Evolutionary conservation across 2,888 invertebrate species (phyloP), one percentile per base, ranked within the genome.

Genomic region (Crossocerus cetratus): DNA sequence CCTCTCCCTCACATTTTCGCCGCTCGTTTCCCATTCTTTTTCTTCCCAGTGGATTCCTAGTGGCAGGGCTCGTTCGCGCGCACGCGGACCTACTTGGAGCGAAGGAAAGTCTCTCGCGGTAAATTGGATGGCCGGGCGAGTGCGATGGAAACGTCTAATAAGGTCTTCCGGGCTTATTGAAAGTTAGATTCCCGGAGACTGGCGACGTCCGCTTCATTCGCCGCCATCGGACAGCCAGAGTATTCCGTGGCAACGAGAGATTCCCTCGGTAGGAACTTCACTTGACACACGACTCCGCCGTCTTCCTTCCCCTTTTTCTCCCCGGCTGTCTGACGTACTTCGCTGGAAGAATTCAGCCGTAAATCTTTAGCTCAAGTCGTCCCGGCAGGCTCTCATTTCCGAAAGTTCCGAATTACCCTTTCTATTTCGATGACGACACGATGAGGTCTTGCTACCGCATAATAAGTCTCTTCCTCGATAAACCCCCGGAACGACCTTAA

Each of bases 141-240:
- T 55, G 56, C 57, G 63, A 76, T 59, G 54, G 68, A 71, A 74
- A 65, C 54, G 64, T 45, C 73, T 79, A 79, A 79, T 79, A 74
- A 79, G 73, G 66, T 73, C 78, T 73, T 76, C 53, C 65, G 21
- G 58, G 73, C 69, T 79, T 76, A 79, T 79, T 79, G 79, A 71
- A 76, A 78, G 58, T 70, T 65, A 66, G 63, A 79, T 79, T 67
- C 71, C 68, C 66, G 53, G 44, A 53, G 55, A 58, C 20, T 55
- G 43, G 45, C 43, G 16, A 43, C 61, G 22, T 14, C 61, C 2
- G 45, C 60, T 45, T 13, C 23, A 20, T 45, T 45, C 44, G 45
- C 42, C 43, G 18, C 42, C 4, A 59, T 20, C 13, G 11, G n/a
- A 43, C 42, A 42, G 18, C 8, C 13, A 44, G 43, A 60, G 44